Base-by-base conservation (phyloP, 2,797 vertebrate species). In the Ciconia nigra region DNA sequence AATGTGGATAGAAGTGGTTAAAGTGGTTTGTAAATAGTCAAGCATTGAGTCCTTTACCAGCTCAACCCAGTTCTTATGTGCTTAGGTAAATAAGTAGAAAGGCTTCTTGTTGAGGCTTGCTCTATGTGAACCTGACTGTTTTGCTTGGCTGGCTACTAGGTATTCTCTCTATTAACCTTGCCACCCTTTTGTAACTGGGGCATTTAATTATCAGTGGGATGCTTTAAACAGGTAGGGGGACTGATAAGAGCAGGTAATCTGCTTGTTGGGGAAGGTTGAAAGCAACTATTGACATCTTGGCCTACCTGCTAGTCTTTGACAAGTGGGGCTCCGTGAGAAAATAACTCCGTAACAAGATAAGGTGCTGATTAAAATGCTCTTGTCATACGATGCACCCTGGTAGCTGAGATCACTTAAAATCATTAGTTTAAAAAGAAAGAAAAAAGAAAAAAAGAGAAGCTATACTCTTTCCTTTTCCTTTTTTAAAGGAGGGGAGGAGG, bases 111-210 rank as follows among this genome's bases (percentile, higher is more conserved):
- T 99, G 98, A 97, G 98, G 98, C 98, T 98, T 98, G 98, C 98
- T 98, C 98, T 98, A 98, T 99, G 98, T 99, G 99, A 99, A 99
- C 98, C 93, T 98, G 98, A 97, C 96, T 98, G 99, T 98, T 98
- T 99, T 98, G 99, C 99, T 99, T 98, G 98, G 99, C 98, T 99
- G 98, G 98, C 98, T 98, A 98, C 96, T 98, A 98, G 99, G 99
- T 98, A 99, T 99, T 99, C 99, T 98, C 98, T 98, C 98, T 99
- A 99, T 99, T 99, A 99, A 99, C 99, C 99, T 99, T 98, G 96
- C 99, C 99, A 99, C 99, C 99, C 98, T 99, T 98, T 98, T 98
- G 98, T 99, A 99, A 99, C 99, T 98, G 98, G 98, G 98, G 98
- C 98, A 98, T 99, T 99, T 99, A 99, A 99, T 99, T 98, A 98